Evolutionary conservation across 1,140 invertebrate species (phyloP).

Genomic region (Orussus abietinus): DNA sequence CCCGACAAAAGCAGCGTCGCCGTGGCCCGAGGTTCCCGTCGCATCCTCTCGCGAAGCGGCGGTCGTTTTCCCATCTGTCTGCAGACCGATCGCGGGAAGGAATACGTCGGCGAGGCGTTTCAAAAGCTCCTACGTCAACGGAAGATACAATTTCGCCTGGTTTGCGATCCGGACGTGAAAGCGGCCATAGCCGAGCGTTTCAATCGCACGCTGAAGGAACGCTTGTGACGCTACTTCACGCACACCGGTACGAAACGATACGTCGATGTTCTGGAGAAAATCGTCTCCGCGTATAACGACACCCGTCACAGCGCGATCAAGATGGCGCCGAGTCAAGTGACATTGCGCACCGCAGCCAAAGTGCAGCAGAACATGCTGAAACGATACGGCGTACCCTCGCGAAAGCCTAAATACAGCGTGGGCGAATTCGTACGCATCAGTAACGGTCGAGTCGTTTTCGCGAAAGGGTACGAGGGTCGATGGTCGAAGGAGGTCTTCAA

Average conservation of each 20-base stretch:
- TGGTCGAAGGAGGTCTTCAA: slow-evolving; percentile 9
- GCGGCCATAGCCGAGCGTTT: too few relatives aligned
- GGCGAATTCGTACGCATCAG: slow-evolving; percentile 12
- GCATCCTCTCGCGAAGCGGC: background rate
- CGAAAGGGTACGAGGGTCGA: slow-evolving; percentile 13
- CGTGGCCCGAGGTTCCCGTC: too few relatives aligned
- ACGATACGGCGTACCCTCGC: background rate
- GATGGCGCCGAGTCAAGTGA: slow-evolving; percentile 10
- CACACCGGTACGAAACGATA: too few relatives aligned
- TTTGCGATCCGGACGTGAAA: too few relatives aligned
- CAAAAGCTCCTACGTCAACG: background rate
- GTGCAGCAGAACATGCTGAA: background rate
- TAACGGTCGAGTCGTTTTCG: slow-evolving; percentile 9
- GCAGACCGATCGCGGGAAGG: background rate
- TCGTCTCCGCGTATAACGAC: slow-evolving; percentile 14
- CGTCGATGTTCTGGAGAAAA: slow-evolving; percentile 1
- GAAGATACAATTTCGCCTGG: slow-evolving; percentile 1
- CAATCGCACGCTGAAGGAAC: too few relatives aligned
- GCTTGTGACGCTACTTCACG: too few relatives aligned
- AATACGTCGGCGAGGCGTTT: background rate
- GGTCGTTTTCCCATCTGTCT: background rate
- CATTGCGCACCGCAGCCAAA: slow-evolving; percentile 4
- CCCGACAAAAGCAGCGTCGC: slow-evolving; percentile 8
- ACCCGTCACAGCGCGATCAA: slow-evolving; percentile 13
- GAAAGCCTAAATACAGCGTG: slow-evolving; percentile 11